Evolutionary conservation across 2,888 invertebrate genomes (phyloP).

Genomic region (Agrypnus murinus): DNA sequence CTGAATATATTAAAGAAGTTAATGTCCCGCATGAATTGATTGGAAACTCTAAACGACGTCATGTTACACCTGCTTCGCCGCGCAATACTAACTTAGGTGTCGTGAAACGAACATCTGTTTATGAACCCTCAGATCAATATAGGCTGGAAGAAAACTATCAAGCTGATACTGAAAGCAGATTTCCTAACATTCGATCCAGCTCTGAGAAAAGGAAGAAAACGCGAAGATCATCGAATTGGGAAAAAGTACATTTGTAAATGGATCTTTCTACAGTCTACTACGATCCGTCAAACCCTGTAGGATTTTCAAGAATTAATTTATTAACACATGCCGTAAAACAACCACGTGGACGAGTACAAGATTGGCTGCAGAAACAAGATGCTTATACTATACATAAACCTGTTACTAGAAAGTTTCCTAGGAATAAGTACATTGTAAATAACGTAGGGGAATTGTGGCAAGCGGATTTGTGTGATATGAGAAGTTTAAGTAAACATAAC

Average conservation of each 20-base stretch:
- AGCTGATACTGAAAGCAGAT: background rate
- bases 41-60: constrained; percentile 1
- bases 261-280: constrained; percentile 7
- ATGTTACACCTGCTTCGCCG: background rate
- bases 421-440: constrained; percentile 19
- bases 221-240: background rate
- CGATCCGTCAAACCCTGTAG: constrained; percentile 12
- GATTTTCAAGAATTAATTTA: background rate
- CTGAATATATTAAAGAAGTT: background rate
- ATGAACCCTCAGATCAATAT: too few relatives aligned
- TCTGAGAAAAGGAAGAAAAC: background rate
- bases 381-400: constrained; percentile 18
- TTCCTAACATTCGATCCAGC: background rate
- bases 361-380: constrained; percentile 15
- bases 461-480: constrained; percentile 29
- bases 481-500: constrained; percentile 13
- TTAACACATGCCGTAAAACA: background rate
- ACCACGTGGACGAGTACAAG: background rate
- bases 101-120: background rate
- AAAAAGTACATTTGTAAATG: background rate
- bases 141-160: too few relatives aligned
- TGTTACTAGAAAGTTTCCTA: background rate
- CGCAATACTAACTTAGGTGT: background rate
- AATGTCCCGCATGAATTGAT: constrained; percentile 2
- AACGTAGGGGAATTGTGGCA: constrained; percentile 10